Conservation (phyloP, 2,797 vertebrate genomes). For the Rhynchonycteris naso region DNA sequence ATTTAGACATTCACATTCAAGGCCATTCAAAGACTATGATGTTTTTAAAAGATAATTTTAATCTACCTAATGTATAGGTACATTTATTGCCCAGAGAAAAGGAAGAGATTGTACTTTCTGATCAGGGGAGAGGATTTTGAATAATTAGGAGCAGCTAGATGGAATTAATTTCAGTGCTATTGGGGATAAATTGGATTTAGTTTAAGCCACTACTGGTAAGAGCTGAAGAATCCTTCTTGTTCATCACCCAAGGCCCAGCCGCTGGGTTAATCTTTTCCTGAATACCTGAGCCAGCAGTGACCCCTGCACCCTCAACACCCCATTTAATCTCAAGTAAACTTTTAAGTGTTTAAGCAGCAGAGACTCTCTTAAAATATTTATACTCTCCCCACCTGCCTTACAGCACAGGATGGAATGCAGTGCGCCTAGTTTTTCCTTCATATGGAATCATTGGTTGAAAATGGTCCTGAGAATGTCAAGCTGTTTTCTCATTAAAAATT, state of each 20-base stretch:
- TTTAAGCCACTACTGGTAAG: background rate
- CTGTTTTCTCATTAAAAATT: background rate
- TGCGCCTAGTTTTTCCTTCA: background rate
- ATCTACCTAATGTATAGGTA: background rate
- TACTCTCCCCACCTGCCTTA: background rate
- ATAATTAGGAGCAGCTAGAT: background rate
- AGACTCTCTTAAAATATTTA: background rate
- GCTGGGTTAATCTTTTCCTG: background rate
- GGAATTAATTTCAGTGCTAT: background rate
- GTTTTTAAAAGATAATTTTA: conserved; percentile 3
- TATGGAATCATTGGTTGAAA: background rate
- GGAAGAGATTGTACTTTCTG: background rate
- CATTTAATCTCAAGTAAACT: background rate
- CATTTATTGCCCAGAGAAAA: conserved; percentile 19
- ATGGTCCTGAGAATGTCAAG: background rate
- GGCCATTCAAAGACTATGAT: background rate
- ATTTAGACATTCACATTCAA: conserved; percentile 2
- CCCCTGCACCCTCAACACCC: fast-evolving
- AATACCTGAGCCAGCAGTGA: background rate
- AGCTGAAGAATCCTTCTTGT: background rate
- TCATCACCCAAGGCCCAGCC: background rate
- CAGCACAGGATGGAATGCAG: background rate
- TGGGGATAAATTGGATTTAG: conserved; percentile 7
- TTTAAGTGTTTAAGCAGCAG: background rate
- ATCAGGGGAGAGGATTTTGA: background rate